phyloP scores from a whole-genome alignment of 2,113 vertebrate species.

The Spea bombifrons region DNA sequence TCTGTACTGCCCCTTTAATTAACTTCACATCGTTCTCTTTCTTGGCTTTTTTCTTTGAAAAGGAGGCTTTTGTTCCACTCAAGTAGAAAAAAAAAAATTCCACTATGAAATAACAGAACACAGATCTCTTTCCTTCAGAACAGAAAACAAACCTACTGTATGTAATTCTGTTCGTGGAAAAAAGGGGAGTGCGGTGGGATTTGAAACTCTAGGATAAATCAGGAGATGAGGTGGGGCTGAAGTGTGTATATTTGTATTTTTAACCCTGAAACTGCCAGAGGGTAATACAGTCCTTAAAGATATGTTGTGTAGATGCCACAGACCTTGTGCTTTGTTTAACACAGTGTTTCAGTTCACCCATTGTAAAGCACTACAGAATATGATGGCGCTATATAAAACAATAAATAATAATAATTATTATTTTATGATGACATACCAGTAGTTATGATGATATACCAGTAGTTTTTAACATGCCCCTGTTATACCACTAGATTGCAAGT shows the following conservation, averaged over 20 bases:
- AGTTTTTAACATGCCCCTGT: too few species aligned
- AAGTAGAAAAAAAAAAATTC: slow-evolving; percentile 17
- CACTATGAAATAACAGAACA: slow-evolving; percentile 44
- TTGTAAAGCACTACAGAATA: too few species aligned
- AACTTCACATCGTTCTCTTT: slow-evolving; percentile 19
- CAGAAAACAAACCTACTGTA: slow-evolving; percentile 45
- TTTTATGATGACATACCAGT: too few species aligned
- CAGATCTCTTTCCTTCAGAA: slow-evolving; percentile 36
- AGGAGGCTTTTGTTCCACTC: slow-evolving; percentile 39
- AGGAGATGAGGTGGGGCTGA: slow-evolving; percentile 36
- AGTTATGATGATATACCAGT: too few species aligned
- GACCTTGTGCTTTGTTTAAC: too few species aligned
- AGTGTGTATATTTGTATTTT: neutral
- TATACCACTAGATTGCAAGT: too few species aligned
- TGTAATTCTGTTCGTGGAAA: slow-evolving; percentile 24
- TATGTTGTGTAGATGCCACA: too few species aligned
- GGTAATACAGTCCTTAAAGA: neutral
- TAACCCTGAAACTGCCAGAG: slow-evolving; percentile 13
- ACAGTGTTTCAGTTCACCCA: too few species aligned
- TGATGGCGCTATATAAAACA: too few species aligned
- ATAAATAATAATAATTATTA: too few species aligned
- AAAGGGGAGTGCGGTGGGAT: slow-evolving; percentile 8
- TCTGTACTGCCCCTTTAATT: slow-evolving; percentile 39
- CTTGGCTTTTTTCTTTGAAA: slow-evolving; percentile 18
- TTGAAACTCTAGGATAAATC: slow-evolving; percentile 32